These are phyloP conservation scores for Drosophila mayaguana DNA, from an alignment of 2,888 invertebrate genomes.

Conservation along the genomic window DNA sequence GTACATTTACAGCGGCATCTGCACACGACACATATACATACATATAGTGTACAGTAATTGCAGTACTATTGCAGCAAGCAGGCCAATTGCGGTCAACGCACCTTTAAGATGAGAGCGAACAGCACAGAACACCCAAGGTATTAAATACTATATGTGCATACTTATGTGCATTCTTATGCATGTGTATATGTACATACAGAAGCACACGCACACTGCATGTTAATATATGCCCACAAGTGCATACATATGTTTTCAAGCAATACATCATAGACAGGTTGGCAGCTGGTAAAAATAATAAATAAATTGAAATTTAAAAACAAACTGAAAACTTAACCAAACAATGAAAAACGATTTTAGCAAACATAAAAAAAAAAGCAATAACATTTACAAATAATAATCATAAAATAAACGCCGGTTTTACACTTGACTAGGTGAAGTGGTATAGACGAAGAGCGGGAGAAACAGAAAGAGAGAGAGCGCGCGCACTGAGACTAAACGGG, in stretches of 20 bases:
- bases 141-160: conserved; percentile 10
- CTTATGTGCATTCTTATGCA: background rate
- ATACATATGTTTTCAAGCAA: background rate
- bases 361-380: conserved; percentile 58
- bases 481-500: conserved; percentile 7
- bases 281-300: conserved; percentile 38
- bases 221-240: background rate
- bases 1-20: background rate
- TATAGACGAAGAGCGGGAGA: conserved; percentile 19
- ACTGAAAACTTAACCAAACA: conserved; percentile 35
- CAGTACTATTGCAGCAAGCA: conserved; percentile 18
- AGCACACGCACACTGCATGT: background rate
- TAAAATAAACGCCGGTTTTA: conserved; percentile 63
- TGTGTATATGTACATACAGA: background rate
- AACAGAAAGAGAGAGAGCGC: background rate
- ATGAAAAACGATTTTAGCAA: conserved; percentile 31
- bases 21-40: background rate
- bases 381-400: conserved; percentile 27
- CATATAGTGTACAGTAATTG: conserved; percentile 14
- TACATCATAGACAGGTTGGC: conserved; percentile 24
- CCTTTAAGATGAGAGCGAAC: conserved; percentile 41
- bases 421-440: conserved; percentile 42
- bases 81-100: conserved; percentile 56
- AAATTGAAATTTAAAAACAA: conserved; percentile 36
- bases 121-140: conserved; percentile 18